A percentile compares a stretch with the other conserved stretches of the same genome.
Conservation (phyloP, 53 echinoderm and acorn worm species). For the Stichopus horrens region DNA sequence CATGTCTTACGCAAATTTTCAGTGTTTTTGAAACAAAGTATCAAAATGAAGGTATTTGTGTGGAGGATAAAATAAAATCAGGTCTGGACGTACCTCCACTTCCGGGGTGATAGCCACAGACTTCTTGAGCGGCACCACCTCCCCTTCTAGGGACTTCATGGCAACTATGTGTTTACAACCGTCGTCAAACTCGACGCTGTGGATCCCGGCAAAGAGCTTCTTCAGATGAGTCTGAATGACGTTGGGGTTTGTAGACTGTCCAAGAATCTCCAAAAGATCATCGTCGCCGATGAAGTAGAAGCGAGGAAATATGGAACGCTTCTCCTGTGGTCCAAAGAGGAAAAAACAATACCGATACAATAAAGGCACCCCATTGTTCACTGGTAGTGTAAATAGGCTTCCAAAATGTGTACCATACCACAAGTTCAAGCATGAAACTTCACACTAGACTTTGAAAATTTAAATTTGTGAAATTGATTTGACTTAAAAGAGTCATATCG, state of each 20-base stretch:
- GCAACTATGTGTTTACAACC: slow-evolving; percentile 88
- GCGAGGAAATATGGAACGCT: slow-evolving; percentile 88
- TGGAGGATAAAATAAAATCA: background rate
- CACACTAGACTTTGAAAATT: too few relatives aligned
- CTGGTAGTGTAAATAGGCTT: background rate
- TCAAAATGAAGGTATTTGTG: too few relatives aligned
- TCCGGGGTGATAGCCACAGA: slow-evolving; percentile 85
- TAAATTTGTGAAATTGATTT: too few relatives aligned
- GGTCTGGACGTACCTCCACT: slow-evolving; percentile 71
- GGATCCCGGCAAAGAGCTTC: slow-evolving; percentile 99
- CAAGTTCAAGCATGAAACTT: too few relatives aligned
- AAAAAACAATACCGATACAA: background rate
- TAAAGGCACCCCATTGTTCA: background rate
- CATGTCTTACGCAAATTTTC: too few relatives aligned
- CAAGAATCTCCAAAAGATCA: slow-evolving; percentile 95
- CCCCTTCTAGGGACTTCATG: slow-evolving; percentile 98
- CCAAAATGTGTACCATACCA: too few relatives aligned
- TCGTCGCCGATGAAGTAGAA: slow-evolving; percentile 99
- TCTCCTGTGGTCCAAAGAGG: slow-evolving; percentile 69
- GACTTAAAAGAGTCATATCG: too few relatives aligned
- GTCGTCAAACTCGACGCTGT: slow-evolving; percentile 96
- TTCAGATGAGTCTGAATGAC: slow-evolving; percentile 98
- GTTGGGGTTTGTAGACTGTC: slow-evolving; percentile 91
- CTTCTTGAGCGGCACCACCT: slow-evolving; percentile 84
- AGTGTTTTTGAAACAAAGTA: too few relatives aligned